Evolutionary conservation across 2,888 invertebrate species (phyloP), one percentile per base, ranked within the genome.

Genomic region (Lasioglossum lativentre): DNA sequence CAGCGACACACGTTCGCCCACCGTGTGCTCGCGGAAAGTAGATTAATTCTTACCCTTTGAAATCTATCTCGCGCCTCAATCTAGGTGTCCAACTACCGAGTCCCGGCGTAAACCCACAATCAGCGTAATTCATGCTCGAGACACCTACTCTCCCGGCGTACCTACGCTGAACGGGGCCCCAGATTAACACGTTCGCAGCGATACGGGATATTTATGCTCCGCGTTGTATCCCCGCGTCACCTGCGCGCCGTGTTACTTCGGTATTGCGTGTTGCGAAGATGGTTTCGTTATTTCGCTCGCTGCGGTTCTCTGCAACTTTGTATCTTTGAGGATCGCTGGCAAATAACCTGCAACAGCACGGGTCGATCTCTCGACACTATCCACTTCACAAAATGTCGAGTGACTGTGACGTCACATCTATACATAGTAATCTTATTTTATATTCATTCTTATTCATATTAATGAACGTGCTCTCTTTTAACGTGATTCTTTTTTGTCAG

Each of bases 21-120:
- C 27, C 30, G 63, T 12, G 19, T 63, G 30, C 66, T 19, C 66
- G 66, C 59, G 59, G 34, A 34, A 66, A 66, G 34, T 34, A 19
- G 66, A 66, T 66, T 66, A 66, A 66, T 66, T 66, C 66, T 66
- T 66, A 66, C 66, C 34, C 66, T 66, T 66, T 66, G 66, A 34
- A 66, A 66, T 66, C 34, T 66, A 66, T 66, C 66, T 66, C 66
- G 16, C 66, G 66, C 10, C 23, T 34, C 34, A 16, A 66, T 66
- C 66, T 34, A 66, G 66, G 66, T 66, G 66, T 66, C 66, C 66
- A 34, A 66, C 66, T 66, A 38, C 68, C 68, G 68, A 38, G 38
- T 68, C 38, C 68, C 68, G n/a, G 23, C 12, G 68, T 68, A 68
- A 68, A 34, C 38, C 34, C 68, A 68, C 68, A 68, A 68, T 68